Evolutionary conservation across 2,888 invertebrate genomes (phyloP), one percentile per base, ranked within the genome.

Genomic region (Ypsolopha sequella): DNA sequence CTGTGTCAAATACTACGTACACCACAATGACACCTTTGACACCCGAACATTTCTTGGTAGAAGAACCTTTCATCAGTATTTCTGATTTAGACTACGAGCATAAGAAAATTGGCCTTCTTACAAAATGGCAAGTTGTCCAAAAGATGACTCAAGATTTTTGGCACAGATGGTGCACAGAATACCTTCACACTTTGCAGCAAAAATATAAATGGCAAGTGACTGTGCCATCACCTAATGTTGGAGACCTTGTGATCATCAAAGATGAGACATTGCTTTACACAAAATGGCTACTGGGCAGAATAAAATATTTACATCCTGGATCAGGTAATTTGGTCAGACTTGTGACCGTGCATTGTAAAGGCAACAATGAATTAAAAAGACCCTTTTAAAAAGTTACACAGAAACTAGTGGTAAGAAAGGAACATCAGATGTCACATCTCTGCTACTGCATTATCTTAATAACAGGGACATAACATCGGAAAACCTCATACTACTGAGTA

Each of bases 81-180:
- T 38, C 48, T 7, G 45, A 45, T 7, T 8, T 6, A 45, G n/a
- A 45, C 14, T 45, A 41, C n/a, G 11, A 41, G 11, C 7, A 41
- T 11, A 8, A n/a, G 6, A 41, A 41, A n/a, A 11, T 41, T n/a
- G n/a, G 38, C 24, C 33, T 49, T 6, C 35, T 49, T 1, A 38
- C 51, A 0, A 14, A 38, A 45, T 51, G 51, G 51, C 51, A 51
- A 9, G 11, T 51, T 6, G 41, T 49, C 8, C 49, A 49, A 11
- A 49, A 33, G 7, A 49, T 41, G 49, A 49, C 49, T 3, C 39
- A 41, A 41, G 49, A 41, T 7, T n/a, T n/a, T n/a, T n/a, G n/a
- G n/a, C n/a, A n/a, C n/a, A n/a, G n/a, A n/a, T n/a, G n/a, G n/a
- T n/a, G 14, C 39, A 49, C 33, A 34, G 49, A 49, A 2, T 49